These are phyloP conservation scores for Chalcosyrphus nemorum DNA, from an alignment of 2,888 invertebrate genomes.

Conservation along the genomic window DNA sequence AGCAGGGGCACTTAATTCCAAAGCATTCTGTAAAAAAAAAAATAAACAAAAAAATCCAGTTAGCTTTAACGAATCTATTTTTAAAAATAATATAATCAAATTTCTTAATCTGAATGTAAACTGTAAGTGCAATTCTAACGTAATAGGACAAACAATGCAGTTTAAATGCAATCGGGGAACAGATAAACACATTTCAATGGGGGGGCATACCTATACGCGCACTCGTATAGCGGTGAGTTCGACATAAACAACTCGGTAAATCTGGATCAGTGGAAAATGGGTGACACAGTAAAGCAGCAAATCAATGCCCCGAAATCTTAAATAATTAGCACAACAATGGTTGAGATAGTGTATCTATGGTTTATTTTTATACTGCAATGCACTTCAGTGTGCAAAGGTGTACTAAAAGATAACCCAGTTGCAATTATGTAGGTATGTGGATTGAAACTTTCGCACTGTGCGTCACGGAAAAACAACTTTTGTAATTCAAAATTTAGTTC, in stretches of 20 bases:
- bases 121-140: background rate
- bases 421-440: background rate
- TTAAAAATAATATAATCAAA: slow-evolving; percentile 5
- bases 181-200: background rate
- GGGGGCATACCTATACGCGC: too few species aligned
- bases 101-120: slow-evolving; percentile 1
- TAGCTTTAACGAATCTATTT: slow-evolving; percentile 11
- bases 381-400: background rate
- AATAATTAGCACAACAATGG: slow-evolving; percentile 52
- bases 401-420: background rate
- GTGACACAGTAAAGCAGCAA: slow-evolving; percentile 37
- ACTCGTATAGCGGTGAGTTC: background rate
- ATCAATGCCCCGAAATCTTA: background rate
- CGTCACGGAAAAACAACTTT: slow-evolving; percentile 1
- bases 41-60: slow-evolving; percentile 74
- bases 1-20: slow-evolving; percentile 95
- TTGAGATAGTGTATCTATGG: background rate
- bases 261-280: slow-evolving; percentile 32
- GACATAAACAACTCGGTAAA: background rate
- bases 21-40: slow-evolving; percentile 90
- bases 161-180: background rate
- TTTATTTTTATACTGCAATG: background rate
- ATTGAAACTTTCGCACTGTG: background rate
- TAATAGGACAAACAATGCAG: slow-evolving; percentile 13
- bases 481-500: background rate